phyloP scores from a whole-genome alignment of 2,888 invertebrate genomes.

The Drosophila neutralis region DNA sequence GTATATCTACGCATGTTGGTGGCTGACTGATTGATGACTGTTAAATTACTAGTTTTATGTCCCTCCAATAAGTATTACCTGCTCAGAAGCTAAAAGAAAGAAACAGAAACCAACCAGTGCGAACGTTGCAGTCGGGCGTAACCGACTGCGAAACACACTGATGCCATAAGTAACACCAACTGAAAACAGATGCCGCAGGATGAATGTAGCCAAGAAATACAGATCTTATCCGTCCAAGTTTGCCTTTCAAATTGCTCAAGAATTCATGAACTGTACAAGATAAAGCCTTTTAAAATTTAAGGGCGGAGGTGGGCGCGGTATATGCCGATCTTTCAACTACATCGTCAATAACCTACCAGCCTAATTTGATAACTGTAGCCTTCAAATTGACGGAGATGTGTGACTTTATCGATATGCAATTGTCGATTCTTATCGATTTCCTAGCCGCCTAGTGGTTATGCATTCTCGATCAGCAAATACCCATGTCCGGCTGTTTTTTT shows the following conservation, averaged over 20 bases:
- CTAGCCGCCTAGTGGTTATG: background rate
- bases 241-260: background rate
- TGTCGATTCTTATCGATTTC: background rate
- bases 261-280: background rate
- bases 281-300: background rate
- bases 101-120: background rate
- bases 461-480: background rate
- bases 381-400: background rate
- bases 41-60: conserved; percentile 2
- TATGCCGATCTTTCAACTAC: background rate
- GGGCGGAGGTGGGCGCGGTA: background rate
- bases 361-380: background rate
- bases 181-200: background rate
- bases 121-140: background rate
- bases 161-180: background rate
- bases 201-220: background rate
- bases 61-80: background rate
- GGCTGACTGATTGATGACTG: background rate
- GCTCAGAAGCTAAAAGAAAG: background rate
- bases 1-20: background rate
- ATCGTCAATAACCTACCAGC: background rate
- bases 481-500: background rate
- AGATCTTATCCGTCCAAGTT: background rate
- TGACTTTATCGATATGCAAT: background rate
- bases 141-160: background rate